Evolutionary conservation across 2,113 vertebrate genomes (phyloP).

Genomic region (Candoia aspera): DNA sequence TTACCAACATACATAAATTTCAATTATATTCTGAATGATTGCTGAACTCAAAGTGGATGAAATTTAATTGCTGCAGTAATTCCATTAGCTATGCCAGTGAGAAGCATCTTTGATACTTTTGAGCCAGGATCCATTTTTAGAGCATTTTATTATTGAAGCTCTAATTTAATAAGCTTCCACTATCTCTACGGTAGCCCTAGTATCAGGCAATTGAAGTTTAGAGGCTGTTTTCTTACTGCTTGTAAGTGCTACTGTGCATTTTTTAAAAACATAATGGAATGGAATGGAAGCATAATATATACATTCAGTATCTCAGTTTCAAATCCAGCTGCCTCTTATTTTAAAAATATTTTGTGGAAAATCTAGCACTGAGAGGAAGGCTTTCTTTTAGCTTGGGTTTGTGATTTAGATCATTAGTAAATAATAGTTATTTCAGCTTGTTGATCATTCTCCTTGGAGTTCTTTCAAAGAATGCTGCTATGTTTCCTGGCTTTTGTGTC

Average conservation of each 20-base stretch:
- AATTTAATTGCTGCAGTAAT: constrained; percentile 18
- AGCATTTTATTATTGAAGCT: constrained; percentile 21
- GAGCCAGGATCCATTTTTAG: constrained; percentile 27
- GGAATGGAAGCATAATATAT: background rate
- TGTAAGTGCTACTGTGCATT: constrained; percentile 28
- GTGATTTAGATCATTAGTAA: constrained; percentile 8
- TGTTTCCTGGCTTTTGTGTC: background rate
- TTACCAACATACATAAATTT: constrained; percentile 17
- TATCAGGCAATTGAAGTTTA: constrained; percentile 2
- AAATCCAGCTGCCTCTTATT: background rate
- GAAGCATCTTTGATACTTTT: constrained; percentile 15
- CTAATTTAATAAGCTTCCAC: constrained; percentile 34
- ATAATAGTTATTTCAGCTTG: constrained; percentile 3
- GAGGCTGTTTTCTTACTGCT: background rate
- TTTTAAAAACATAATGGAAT: background rate
- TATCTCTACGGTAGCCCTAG: background rate
- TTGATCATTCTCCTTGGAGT: background rate
- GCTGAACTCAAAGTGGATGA: background rate
- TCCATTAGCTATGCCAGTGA: constrained; percentile 12
- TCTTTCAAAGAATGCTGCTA: background rate
- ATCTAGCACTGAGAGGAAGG: background rate
- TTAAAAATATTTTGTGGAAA: constrained; percentile 2
- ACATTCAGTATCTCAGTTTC: background rate
- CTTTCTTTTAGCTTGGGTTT: background rate
- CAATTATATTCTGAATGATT: constrained; percentile 7